Percentiles rank a stretch among this genome's conserved stretches.
Evolutionary conservation across 2,113 vertebrate genomes (phyloP).

Genomic region (Istiophorus platypterus): DNA sequence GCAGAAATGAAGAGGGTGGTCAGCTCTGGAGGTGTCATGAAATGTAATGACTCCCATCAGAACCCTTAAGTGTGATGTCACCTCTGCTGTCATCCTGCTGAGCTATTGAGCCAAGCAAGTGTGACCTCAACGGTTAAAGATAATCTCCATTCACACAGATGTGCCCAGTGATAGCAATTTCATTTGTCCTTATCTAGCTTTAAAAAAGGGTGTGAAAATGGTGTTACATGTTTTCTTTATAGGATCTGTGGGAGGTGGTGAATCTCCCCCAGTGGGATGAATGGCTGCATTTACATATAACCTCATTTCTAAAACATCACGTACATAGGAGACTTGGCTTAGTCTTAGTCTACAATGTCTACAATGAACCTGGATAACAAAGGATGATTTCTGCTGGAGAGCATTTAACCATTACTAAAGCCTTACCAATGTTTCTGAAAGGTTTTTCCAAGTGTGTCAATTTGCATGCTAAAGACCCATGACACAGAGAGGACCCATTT

Average conservation of each 20-base stretch:
- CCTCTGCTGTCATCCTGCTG: slow-evolving; percentile 60
- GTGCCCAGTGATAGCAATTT: slow-evolving; percentile 47
- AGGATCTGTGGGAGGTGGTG: slow-evolving; percentile 15
- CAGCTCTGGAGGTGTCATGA: slow-evolving; percentile 49
- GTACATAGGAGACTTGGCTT: not conserved
- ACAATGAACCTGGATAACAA: not conserved
- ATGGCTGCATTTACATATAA: slow-evolving; percentile 15
- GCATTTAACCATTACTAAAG: not conserved
- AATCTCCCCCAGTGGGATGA: slow-evolving; percentile 2
- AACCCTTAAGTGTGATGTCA: slow-evolving; percentile 39
- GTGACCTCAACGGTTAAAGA: slow-evolving; percentile 34
- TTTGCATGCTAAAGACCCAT: not conserved
- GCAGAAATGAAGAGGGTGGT: slow-evolving; percentile 51
- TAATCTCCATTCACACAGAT: slow-evolving; percentile 74
- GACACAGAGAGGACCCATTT: not conserved
- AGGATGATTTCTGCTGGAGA: not conserved
- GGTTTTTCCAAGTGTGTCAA: not conserved
- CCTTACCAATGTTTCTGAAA: not conserved
- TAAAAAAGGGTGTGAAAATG: slow-evolving; percentile 53
- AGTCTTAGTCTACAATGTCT: not conserved
- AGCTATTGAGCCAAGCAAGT: slow-evolving; percentile 59
- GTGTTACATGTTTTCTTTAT: slow-evolving; percentile 37
- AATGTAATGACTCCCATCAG: slow-evolving; percentile 60
- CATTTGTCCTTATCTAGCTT: slow-evolving; percentile 35
- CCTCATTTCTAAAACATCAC: not conserved